phyloP scores from a whole-genome alignment of 2,888 invertebrate genomes.

The Euzophera pinguis region DNA sequence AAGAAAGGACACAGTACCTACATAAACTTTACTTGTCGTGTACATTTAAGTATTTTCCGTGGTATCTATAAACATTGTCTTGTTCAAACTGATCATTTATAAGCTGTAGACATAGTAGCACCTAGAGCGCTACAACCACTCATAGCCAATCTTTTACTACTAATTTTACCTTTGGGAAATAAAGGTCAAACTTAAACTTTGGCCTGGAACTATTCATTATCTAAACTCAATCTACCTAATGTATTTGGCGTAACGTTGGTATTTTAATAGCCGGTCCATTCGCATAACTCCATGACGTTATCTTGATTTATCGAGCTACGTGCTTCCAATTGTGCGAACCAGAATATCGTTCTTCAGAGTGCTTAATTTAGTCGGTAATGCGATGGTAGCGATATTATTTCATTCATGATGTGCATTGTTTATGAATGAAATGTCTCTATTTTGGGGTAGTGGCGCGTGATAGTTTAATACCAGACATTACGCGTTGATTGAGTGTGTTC shows the following conservation, averaged over 20 bases:
- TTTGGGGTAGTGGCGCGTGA: constrained; percentile 59
- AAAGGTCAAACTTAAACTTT: too few species aligned
- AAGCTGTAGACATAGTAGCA: too few species aligned
- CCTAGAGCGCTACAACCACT: too few species aligned
- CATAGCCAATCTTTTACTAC: too few species aligned
- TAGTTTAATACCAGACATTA: constrained; percentile 48
- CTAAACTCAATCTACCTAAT: constrained; percentile 47
- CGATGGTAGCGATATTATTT: constrained; percentile 51
- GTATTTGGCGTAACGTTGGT: constrained; percentile 63
- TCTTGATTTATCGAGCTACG: constrained; percentile 63
- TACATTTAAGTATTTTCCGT: too few species aligned
- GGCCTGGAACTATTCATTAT: too few species aligned
- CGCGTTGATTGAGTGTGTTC: constrained; percentile 49
- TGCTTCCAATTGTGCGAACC: constrained; percentile 48
- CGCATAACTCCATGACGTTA: constrained; percentile 63
- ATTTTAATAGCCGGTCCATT: constrained; percentile 66
- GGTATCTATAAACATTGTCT: too few species aligned
- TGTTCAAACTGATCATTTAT: too few species aligned
- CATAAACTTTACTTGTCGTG: too few species aligned
- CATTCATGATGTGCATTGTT: constrained; percentile 61
- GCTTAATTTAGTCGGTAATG: constrained; percentile 56
- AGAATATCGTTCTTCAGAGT: constrained; percentile 47
- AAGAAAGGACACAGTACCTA: too few species aligned
- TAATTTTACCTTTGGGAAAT: too few species aligned
- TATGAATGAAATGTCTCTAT: constrained; percentile 65